Evolutionary conservation across 2,113 vertebrate species (phyloP).

Genomic region (Salvelinus alpinus): DNA sequence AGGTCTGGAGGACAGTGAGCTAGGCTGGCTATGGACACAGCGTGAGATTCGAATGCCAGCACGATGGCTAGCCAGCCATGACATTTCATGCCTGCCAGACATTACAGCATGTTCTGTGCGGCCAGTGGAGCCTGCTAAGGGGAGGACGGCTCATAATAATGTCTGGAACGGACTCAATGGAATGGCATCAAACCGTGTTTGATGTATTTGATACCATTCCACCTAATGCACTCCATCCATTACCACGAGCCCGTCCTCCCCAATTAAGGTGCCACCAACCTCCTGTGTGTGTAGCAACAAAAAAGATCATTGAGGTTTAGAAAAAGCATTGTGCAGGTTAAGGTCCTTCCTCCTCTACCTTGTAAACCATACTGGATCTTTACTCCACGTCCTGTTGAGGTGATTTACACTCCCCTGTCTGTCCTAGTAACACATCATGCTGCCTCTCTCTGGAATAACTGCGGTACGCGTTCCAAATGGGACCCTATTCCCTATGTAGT

Average conservation of each 20-base stretch:
- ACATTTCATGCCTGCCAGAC: slow-evolving; percentile 57
- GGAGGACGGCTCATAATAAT: too few relatives aligned
- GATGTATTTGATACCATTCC: too few relatives aligned
- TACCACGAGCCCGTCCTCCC: too few relatives aligned
- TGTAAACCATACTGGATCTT: slow-evolving; percentile 22
- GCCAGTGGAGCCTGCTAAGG: too few relatives aligned
- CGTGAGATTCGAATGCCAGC: slow-evolving; percentile 49
- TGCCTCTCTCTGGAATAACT: slow-evolving; percentile 64
- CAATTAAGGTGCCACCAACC: too few relatives aligned
- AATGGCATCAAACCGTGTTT: too few relatives aligned
- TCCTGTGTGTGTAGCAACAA: slow-evolving; percentile 16
- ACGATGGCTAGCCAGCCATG: slow-evolving; percentile 44
- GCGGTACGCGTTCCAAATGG: slow-evolving; percentile 10
- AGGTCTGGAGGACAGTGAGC: neutral
- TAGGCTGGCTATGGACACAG: neutral
- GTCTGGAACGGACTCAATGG: too few relatives aligned
- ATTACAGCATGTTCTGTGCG: neutral
- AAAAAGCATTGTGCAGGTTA: neutral
- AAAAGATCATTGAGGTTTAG: slow-evolving; percentile 50
- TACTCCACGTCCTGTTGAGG: slow-evolving; percentile 8
- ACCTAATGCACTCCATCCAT: too few relatives aligned
- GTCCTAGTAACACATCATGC: slow-evolving; percentile 52
- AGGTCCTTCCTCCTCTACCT: slow-evolving; percentile 2
- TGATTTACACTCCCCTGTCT: slow-evolving; percentile 37
- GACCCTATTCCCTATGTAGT: too few relatives aligned